Percentiles rank a stretch among this genome's conserved stretches.
Evolutionary conservation across 2,797 vertebrate genomes (phyloP).

Genomic region (Iguana delicatissima): DNA sequence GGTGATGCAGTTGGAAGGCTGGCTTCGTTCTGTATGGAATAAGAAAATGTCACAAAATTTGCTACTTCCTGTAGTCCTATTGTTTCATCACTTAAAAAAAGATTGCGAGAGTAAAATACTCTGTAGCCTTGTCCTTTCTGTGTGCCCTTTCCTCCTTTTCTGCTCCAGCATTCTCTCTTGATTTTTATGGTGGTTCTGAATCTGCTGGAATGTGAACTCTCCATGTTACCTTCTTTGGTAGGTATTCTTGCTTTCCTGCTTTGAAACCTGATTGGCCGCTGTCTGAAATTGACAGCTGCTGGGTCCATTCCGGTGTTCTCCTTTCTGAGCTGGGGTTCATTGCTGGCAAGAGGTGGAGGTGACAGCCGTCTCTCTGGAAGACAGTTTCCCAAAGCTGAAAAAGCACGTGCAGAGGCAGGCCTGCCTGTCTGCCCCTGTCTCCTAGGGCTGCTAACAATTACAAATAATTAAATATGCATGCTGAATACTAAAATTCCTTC

Average conservation of each 20-base stretch:
- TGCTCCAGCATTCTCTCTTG: too few species aligned
- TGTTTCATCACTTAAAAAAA: neutral
- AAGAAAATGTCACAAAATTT: neutral
- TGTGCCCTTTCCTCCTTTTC: neutral
- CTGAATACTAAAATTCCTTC: neutral
- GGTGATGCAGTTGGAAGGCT: neutral
- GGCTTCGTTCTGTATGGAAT: neutral
- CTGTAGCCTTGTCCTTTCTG: neutral
- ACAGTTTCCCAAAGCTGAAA: neutral
- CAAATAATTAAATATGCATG: neutral
- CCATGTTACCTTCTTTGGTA: neutral
- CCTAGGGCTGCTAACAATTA: neutral
- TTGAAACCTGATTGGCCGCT: neutral
- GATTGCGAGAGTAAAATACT: neutral
- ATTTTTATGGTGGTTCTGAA: neutral
- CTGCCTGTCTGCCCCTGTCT: neutral
- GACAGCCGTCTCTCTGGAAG: neutral
- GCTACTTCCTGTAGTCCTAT: neutral
- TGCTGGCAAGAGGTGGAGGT: neutral
- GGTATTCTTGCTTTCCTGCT: neutral
- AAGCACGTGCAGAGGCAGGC: too few species aligned
- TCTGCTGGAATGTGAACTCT: neutral
- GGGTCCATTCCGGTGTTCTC: neutral
- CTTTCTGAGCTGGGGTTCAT: neutral
- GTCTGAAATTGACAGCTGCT: neutral